These are phyloP conservation scores for Mizuhopecten yessoensis DNA, from an alignment of 1,140 invertebrate genomes.

Conservation along the genomic window DNA sequence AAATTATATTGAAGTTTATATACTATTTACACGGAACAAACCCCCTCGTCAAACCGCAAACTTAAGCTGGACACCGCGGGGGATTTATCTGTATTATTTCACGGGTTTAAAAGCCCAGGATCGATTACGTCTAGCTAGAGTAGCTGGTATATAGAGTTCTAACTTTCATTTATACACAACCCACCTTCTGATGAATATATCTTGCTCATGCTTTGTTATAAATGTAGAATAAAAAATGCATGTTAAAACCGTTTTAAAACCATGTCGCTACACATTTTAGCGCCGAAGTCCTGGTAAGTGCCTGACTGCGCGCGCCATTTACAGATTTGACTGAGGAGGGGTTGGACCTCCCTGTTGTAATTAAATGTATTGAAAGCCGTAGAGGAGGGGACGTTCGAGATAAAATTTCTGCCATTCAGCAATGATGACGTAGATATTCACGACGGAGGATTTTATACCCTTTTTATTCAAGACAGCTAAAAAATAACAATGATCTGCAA, in stretches of 20 bases:
- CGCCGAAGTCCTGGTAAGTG: not conserved
- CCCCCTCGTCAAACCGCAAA: not conserved
- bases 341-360: not conserved
- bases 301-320: not conserved
- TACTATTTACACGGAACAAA: not conserved
- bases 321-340: conserved; percentile 9
- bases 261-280: not conserved
- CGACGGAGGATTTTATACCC: not conserved
- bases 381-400: not conserved
- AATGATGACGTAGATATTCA: not conserved
- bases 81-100: conserved; percentile 2
- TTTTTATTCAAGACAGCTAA: not conserved
- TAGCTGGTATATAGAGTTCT: conserved; percentile 13
- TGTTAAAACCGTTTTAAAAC: not conserved
- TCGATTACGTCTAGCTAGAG: not conserved
- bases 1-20: conserved; percentile 23
- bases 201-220: conserved; percentile 16
- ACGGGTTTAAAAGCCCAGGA: not conserved
- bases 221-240: conserved; percentile 4
- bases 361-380: not conserved
- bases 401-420: not conserved
- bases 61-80: not conserved
- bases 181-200: not conserved
- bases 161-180: conserved; percentile 2
- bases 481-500: not conserved